Percentiles rank a stretch among this genome's conserved stretches.
phyloP scores from a whole-genome alignment of 2,797 vertebrate genomes.

The Ctenopoma kingsleyae region DNA sequence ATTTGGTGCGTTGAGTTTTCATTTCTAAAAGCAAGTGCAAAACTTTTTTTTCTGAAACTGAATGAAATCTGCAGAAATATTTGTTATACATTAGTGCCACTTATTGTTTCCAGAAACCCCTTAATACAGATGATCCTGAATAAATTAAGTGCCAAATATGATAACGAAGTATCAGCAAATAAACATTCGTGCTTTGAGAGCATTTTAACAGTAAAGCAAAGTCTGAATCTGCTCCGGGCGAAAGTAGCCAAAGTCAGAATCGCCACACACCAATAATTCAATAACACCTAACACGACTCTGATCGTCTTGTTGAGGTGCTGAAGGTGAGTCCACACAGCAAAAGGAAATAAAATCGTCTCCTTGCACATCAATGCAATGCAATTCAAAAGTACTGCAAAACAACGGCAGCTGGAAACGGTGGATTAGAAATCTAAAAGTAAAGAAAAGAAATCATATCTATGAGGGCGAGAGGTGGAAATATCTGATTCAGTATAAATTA shows the following conservation, averaged over 20 bases:
- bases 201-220: not conserved
- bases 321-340: conserved; percentile 1
- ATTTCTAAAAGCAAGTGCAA: not conserved
- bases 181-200: not conserved
- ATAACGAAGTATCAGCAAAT: not conserved
- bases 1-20: not conserved
- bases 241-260: conserved; percentile 20
- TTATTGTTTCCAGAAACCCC: not conserved
- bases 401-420: not conserved
- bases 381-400: conserved; percentile 24
- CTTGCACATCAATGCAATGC: not conserved
- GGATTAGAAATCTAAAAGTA: not conserved
- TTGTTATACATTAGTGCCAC: not conserved
- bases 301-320: conserved; percentile 20
- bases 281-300: conserved; percentile 26
- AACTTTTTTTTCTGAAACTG: not conserved
- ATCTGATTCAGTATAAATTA: conserved; percentile 46
- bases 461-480: not conserved
- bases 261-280: conserved; percentile 18
- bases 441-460: not conserved
- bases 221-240: not conserved
- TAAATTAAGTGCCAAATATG: not conserved
- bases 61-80: not conserved
- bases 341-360: conserved; percentile 11
- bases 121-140: not conserved